phyloP scores from a whole-genome alignment of 2,888 invertebrate species.

The Ichneumoninae sp. region DNA sequence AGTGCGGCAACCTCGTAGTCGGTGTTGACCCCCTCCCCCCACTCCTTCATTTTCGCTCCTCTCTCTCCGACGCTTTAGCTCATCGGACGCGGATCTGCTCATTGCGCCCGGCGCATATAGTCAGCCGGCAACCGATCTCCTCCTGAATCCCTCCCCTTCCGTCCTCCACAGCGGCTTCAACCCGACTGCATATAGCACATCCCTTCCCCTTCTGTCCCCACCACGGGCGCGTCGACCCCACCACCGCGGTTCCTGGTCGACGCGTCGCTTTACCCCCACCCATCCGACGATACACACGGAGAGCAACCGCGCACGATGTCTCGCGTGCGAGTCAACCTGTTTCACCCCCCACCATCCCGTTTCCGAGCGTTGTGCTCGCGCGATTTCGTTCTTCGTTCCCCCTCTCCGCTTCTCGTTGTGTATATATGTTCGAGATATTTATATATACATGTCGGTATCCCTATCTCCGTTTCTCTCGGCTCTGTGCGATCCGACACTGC shows the following conservation, averaged over 20 bases:
- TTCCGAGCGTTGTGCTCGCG: slow-evolving; percentile 61
- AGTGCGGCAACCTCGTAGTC: slow-evolving; percentile 79
- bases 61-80: slow-evolving; percentile 44
- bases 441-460: not conserved
- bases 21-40: slow-evolving; percentile 21
- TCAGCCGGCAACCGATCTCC: slow-evolving; percentile 54
- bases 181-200: slow-evolving; percentile 39
- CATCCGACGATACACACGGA: slow-evolving; percentile 29
- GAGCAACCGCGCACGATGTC: slow-evolving; percentile 75
- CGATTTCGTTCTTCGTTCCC: slow-evolving; percentile 58
- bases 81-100: slow-evolving; percentile 57
- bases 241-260: slow-evolving; percentile 6
- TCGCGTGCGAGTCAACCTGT: slow-evolving; percentile 82
- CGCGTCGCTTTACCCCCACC: slow-evolving; percentile 46
- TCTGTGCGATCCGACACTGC: slow-evolving; percentile 20
- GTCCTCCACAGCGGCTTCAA: slow-evolving; percentile 38
- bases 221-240: slow-evolving; percentile 31
- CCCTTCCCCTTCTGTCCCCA: slow-evolving; percentile 53
- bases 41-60: slow-evolving; percentile 14
- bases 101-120: slow-evolving; percentile 48
- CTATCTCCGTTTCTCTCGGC: slow-evolving; percentile 6
- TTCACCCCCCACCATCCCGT: slow-evolving; percentile 73
- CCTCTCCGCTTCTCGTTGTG: slow-evolving; percentile 9
- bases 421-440: not conserved
- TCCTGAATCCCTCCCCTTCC: slow-evolving; percentile 29